Conservation (phyloP, 37 sponge, comb jelly and placozoan species). For the Chondrilla cf. caribensis region DNA sequence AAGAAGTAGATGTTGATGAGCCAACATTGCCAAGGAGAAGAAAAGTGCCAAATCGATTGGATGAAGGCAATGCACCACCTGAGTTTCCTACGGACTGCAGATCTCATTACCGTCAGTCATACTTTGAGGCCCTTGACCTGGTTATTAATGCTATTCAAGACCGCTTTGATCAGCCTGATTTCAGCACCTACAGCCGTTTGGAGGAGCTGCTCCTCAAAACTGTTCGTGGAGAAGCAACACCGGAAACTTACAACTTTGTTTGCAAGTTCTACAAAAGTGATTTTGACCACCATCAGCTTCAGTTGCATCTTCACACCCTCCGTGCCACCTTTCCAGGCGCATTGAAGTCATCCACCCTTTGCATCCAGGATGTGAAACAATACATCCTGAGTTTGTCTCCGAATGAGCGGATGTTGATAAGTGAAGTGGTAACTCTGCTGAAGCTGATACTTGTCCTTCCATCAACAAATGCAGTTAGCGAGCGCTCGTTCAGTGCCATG, state of each 20-base stretch:
- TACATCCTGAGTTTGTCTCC: conserved; percentile 15
- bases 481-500: conserved; percentile 64
- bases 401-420: conserved; percentile 11
- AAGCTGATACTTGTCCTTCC: conserved; percentile 40
- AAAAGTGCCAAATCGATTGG: conserved; percentile 31
- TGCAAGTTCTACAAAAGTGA: conserved; percentile 9
- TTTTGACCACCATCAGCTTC: conserved; percentile 27
- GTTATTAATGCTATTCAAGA: conserved; percentile 6
- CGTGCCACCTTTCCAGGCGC: conserved; percentile 18
- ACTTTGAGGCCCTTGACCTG: conserved; percentile 36
- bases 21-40: conserved; percentile 35
- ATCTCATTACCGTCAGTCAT: conserved; percentile 19
- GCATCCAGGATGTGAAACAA: conserved; percentile 6
- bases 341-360: not conserved
- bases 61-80: conserved; percentile 19
- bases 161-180: conserved; percentile 24
- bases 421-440: conserved; percentile 28
- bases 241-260: not conserved
- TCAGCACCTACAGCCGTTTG: not conserved
- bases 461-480: conserved; percentile 64
- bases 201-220: conserved; percentile 27
- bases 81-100: conserved; percentile 17
- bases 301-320: conserved; percentile 20
- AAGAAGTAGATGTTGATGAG: conserved; percentile 14
- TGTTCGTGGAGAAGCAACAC: not conserved